Conservation (phyloP, 2,113 vertebrate genomes). For the Triplophysa siluroides region DNA sequence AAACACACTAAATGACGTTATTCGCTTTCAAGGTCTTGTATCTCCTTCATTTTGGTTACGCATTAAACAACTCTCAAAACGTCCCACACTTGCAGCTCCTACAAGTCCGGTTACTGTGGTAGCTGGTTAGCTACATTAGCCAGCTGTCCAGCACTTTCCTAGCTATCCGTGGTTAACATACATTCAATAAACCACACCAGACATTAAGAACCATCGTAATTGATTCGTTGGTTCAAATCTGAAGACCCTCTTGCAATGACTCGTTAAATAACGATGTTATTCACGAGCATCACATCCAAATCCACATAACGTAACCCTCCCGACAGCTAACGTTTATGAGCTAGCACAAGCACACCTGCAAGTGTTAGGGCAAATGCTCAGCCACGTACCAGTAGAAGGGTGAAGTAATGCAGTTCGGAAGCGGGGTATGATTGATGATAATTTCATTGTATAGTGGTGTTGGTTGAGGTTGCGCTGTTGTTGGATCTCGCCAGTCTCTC, state of each 20-base stretch:
- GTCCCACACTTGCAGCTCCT: background rate
- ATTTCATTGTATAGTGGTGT: conserved; percentile 77
- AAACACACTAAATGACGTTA: background rate
- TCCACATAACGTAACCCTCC: background rate
- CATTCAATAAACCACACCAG: background rate
- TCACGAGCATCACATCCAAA: conserved; percentile 20
- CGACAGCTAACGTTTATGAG: conserved; percentile 32
- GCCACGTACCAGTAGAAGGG: conserved; percentile 73
- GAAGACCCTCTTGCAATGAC: background rate
- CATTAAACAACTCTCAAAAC: conserved; percentile 9
- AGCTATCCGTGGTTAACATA: background rate
- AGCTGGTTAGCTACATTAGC: conserved; percentile 27
- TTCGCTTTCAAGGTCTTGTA: no score
- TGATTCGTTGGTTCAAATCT: background rate
- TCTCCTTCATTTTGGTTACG: background rate
- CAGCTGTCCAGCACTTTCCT: conserved; percentile 41
- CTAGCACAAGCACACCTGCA: conserved; percentile 54
- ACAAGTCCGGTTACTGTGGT: background rate
- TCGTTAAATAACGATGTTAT: background rate
- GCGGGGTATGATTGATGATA: conserved; percentile 65
- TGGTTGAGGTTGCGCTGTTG: conserved; percentile 65
- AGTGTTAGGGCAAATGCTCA: conserved; percentile 32
- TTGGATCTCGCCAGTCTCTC: conserved; percentile 67
- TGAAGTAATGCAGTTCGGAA: conserved; percentile 66
- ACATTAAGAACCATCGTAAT: background rate